Percentiles rank a stretch among this genome's conserved stretches.
Conservation (phyloP, 2,113 vertebrate genomes). For the Planiliza haematocheilus region DNA sequence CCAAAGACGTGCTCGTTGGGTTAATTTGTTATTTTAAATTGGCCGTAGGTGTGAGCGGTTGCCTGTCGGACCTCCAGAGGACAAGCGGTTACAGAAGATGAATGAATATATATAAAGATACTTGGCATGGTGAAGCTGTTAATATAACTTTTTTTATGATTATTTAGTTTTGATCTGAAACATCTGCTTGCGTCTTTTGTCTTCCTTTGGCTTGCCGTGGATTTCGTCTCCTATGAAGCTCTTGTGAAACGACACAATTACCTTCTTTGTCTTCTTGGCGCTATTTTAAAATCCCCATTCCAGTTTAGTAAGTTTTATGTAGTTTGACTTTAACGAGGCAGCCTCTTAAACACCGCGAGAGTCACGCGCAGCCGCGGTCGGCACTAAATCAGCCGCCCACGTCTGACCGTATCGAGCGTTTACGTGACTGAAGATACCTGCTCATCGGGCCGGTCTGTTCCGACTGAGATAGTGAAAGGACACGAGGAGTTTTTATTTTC, state of each 20-base stretch:
- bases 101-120: neutral
- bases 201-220: slow-evolving; percentile 4
- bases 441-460: no score
- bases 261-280: slow-evolving; percentile 41
- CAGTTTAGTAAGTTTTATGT: slow-evolving; percentile 25
- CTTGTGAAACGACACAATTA: slow-evolving; percentile 42
- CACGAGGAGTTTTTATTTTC: no score
- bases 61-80: no score
- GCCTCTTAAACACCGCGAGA: neutral
- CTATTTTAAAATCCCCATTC: slow-evolving; percentile 29
- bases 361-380: no score
- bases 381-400: no score
- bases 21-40: no score
- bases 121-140: slow-evolving; percentile 53
- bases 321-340: neutral
- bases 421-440: no score
- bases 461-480: no score
- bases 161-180: slow-evolving; percentile 48
- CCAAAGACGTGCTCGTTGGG: no score
- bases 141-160: slow-evolving; percentile 54
- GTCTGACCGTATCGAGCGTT: no score
- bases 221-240: slow-evolving; percentile 22
- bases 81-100: no score
- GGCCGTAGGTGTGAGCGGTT: no score
- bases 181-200: slow-evolving; percentile 29